Percentiles rank a stretch among this genome's conserved stretches.
Evolutionary conservation across 2,113 vertebrate species (phyloP).

Genomic region (Myotis brandtii): DNA sequence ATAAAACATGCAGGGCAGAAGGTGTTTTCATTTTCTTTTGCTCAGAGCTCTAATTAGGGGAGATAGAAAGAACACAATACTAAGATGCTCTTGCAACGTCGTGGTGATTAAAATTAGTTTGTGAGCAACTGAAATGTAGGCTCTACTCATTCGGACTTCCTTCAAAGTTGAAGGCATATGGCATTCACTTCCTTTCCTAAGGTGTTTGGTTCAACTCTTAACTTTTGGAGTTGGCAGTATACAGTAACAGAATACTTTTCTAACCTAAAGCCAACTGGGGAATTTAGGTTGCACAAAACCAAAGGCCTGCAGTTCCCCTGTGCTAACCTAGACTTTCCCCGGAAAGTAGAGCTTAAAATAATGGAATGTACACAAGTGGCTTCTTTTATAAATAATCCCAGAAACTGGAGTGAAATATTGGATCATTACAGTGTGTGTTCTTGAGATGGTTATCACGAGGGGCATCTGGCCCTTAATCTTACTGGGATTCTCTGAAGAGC

Average conservation of each 20-base stretch:
- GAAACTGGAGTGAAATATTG: background rate
- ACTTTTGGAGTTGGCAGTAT: background rate
- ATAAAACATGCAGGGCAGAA: constrained; percentile 8
- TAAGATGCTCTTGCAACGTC: constrained; percentile 22
- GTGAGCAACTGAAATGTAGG: constrained; percentile 2
- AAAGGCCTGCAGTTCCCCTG: background rate
- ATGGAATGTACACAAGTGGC: background rate
- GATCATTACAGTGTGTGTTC: background rate
- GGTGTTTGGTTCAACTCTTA: constrained; percentile 6
- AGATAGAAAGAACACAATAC: background rate
- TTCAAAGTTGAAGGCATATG: background rate
- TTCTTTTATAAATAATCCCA: background rate
- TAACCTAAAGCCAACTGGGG: background rate
- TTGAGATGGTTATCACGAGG: background rate
- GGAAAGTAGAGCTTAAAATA: background rate
- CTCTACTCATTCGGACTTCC: background rate
- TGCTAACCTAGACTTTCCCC: background rate
- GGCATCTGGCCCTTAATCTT: background rate
- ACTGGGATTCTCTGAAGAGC: background rate
- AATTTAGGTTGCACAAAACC: background rate
- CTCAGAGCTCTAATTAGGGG: constrained; percentile 48
- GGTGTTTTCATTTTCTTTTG: background rate
- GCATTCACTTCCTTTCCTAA: background rate
- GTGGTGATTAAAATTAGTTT: background rate
- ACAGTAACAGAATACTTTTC: background rate